These are phyloP conservation scores for Chlorops oryzae DNA, from an alignment of 1,140 invertebrate species.

Conservation along the genomic window DNA sequence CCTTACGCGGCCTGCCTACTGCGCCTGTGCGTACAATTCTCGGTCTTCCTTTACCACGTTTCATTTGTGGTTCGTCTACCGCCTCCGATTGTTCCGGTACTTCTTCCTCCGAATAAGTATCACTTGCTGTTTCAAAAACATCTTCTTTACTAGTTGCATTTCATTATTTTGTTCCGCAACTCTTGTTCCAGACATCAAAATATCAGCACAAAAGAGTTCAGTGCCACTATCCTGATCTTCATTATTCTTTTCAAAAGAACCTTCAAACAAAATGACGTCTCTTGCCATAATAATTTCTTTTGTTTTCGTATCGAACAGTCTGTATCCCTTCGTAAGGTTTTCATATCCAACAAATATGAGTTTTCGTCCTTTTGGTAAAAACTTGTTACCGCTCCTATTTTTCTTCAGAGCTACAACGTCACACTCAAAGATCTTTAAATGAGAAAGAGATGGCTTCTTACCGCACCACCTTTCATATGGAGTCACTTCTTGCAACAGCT, in stretches of 20 bases:
- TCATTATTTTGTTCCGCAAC: too few relatives aligned
- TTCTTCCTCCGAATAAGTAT: too few relatives aligned
- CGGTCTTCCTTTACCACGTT: constrained; percentile 7
- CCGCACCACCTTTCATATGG: constrained; percentile 11
- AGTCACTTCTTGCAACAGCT: constrained; percentile 2
- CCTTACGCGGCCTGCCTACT: too few relatives aligned
- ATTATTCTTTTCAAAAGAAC: constrained; percentile 1
- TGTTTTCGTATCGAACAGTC: constrained; percentile 6
- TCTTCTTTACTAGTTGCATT: too few relatives aligned
- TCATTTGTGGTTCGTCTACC: too few relatives aligned
- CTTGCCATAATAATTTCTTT: constrained; percentile 6
- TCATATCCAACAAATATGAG: constrained; percentile 11
- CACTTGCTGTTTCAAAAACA: too few relatives aligned
- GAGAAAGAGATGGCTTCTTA: constrained; percentile 28
- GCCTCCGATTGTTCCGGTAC: too few relatives aligned
- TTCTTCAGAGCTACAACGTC: constrained; percentile 37
- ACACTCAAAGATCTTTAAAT: constrained; percentile 39
- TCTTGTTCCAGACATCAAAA: too few relatives aligned
- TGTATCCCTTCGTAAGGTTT: constrained; percentile 6
- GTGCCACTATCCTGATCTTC: neutral
- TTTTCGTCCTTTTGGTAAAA: constrained; percentile 12
- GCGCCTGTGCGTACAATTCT: neutral
- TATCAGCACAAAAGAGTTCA: too few relatives aligned
- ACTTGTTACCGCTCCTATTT: constrained; percentile 26
- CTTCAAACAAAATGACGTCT: constrained; percentile 12